phyloP scores from a whole-genome alignment of 2,113 vertebrate genomes.

The Microtus oregoni region DNA sequence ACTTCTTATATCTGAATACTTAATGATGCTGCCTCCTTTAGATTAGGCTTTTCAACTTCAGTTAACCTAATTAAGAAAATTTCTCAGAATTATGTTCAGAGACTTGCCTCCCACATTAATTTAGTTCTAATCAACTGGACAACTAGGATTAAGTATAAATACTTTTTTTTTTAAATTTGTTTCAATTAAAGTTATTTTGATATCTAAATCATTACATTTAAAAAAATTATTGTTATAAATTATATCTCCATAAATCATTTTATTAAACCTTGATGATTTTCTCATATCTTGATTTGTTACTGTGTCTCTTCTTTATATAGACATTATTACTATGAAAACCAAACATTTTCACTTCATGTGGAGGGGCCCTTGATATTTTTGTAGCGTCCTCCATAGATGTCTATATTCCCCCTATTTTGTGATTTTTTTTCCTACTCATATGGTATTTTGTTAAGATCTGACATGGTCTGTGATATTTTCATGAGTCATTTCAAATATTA shows the following conservation, averaged over 20 bases:
- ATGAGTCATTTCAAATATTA: background rate
- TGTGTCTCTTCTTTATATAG: background rate
- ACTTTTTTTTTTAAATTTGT: conserved; percentile 7
- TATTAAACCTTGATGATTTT: conserved; percentile 1
- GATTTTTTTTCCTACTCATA: background rate
- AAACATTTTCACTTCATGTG: conserved; percentile 41
- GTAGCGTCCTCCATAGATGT: background rate
- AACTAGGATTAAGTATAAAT: background rate
- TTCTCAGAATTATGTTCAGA: background rate
- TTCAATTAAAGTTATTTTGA: background rate
- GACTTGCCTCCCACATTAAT: background rate
- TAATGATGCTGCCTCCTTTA: background rate
- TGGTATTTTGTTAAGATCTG: conserved; percentile 7
- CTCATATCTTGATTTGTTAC: background rate
- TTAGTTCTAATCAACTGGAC: background rate
- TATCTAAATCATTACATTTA: background rate
- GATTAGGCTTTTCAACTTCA: background rate
- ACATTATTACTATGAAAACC: background rate
- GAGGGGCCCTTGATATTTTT: background rate
- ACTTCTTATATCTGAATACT: background rate
- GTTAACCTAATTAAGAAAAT: background rate
- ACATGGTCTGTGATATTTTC: background rate
- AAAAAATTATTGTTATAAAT: background rate
- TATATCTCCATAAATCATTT: background rate
- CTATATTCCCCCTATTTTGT: background rate